Evolutionary conservation across 2,888 invertebrate genomes (phyloP).

Genomic region (Aphrophora alni): DNA sequence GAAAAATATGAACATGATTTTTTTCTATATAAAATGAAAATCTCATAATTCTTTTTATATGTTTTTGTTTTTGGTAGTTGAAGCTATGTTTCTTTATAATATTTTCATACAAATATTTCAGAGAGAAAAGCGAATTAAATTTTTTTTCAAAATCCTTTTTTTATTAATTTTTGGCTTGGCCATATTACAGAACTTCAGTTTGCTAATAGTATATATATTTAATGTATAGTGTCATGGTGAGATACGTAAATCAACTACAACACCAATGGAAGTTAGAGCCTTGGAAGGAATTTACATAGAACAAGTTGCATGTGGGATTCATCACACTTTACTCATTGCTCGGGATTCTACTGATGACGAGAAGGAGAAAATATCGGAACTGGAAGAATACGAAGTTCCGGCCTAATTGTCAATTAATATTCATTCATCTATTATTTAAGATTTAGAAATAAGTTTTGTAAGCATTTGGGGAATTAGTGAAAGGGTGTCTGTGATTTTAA

Average conservation of each 20-base stretch:
- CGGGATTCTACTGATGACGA: slow-evolving; percentile 70
- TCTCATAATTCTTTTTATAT: too few species aligned
- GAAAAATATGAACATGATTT: too few species aligned
- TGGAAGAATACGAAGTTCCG: slow-evolving; percentile 60
- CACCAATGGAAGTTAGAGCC: slow-evolving; percentile 81
- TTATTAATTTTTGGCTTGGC: too few species aligned
- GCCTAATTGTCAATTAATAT: neutral
- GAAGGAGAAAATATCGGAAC: slow-evolving; percentile 64
- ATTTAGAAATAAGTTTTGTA: neutral
- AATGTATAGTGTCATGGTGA: slow-evolving; percentile 81
- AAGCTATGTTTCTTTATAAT: too few species aligned
- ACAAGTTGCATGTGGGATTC: slow-evolving; percentile 79
- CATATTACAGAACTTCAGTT: too few species aligned
- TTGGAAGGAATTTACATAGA: slow-evolving; percentile 60
- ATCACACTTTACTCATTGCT: slow-evolving; percentile 79
- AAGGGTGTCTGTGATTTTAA: neutral
- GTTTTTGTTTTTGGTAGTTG: too few species aligned
- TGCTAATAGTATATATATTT: too few species aligned
- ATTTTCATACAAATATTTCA: too few species aligned
- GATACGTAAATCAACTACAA: slow-evolving; percentile 83
- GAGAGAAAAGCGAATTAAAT: too few species aligned
- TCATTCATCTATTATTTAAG: neutral
- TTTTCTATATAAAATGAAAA: too few species aligned
- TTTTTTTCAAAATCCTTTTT: too few species aligned
- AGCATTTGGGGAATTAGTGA: neutral